Evolutionary conservation across 2,797 vertebrate species (phyloP), one percentile per base, ranked within the genome.

Genomic region (Sebastes matsubarae): DNA sequence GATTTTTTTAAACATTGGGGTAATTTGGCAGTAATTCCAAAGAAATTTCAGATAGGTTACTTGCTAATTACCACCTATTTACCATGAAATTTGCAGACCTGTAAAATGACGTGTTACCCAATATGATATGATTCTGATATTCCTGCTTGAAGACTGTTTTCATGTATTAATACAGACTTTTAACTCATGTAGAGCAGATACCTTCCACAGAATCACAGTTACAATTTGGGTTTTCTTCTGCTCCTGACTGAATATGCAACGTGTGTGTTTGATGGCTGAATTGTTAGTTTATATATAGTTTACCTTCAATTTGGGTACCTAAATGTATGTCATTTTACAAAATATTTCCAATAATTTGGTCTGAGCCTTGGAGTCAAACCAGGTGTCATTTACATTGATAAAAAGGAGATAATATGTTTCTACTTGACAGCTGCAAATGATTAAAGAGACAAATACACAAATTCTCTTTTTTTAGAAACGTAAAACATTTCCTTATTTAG

Each of bases 211-310:
- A 72, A 5, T 58, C 16, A 18, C 67, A 72, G 55, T 50, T 36
- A 64, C 4, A 16, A 5, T 24, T 71, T 55, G 29, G n/a, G 69
- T 83, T 85, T 69, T 82, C 57, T 66, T 73, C 55, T 68, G 63
- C 70, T 80, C 46, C 70, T 32, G 57, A 61, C 61, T 65, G 58
- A 69, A 46, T 46, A 46, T 46, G 42, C 14, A 46, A 18, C 6
- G 6, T 46, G 32, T 52, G 46, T 20, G 57, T 79, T 32, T 81
- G 77, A 72, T 32, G 60, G 42, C 58, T 70, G 30, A 20, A 57
- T 18, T 24, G n/a, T 13, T 36, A 18, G 13, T 25, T 46, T 22
- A 14, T 18, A 8, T 63, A 32, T 63, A 65, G 63, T 65, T 42
- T 11, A 64, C n/a, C 32, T 55, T 61, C 10, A 32, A 9, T 30